These are phyloP conservation scores for Nicator chloris DNA, from an alignment of 2,113 vertebrate genomes.

Conservation along the genomic window DNA sequence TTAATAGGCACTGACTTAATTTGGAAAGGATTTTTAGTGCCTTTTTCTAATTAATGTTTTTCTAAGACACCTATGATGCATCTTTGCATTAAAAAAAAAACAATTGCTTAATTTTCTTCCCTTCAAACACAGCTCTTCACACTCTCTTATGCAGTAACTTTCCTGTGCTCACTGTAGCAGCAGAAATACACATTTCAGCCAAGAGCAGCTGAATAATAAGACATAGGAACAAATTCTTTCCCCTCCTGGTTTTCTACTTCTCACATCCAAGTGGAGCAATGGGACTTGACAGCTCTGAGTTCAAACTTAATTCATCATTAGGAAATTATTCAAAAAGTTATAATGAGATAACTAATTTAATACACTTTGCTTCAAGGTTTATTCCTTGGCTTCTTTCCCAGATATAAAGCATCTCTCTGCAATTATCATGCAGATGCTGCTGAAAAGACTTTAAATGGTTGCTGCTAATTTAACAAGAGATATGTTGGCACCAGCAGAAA, in stretches of 20 bases:
- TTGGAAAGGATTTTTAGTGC: constrained; percentile 30
- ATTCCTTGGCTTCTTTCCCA: constrained; percentile 76
- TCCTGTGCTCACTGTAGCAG: not conserved
- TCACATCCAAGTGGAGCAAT: constrained; percentile 52
- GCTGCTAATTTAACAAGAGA: constrained; percentile 70
- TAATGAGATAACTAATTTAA: constrained; percentile 78
- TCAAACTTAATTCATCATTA: constrained; percentile 68
- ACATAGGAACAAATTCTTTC: not conserved
- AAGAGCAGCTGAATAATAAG: not conserved
- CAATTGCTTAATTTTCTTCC: not conserved
- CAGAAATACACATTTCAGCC: not conserved
- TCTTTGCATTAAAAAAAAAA: not conserved
- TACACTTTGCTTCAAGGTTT: constrained; percentile 77
- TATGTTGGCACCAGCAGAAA: constrained; percentile 37
- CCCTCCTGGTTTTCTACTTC: constrained; percentile 46
- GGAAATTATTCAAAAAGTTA: constrained; percentile 75
- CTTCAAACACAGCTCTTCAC: not conserved
- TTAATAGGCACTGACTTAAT: constrained; percentile 18
- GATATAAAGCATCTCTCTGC: constrained; percentile 69
- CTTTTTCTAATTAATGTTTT: constrained; percentile 41
- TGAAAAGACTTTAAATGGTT: constrained; percentile 66
- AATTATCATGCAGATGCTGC: constrained; percentile 74
- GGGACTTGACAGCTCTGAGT: constrained; percentile 63
- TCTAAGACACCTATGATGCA: constrained; percentile 12
- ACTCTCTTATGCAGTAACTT: not conserved